Evolutionary conservation across 2,113 vertebrate genomes (phyloP).

Genomic region (Scatophagus argus): DNA sequence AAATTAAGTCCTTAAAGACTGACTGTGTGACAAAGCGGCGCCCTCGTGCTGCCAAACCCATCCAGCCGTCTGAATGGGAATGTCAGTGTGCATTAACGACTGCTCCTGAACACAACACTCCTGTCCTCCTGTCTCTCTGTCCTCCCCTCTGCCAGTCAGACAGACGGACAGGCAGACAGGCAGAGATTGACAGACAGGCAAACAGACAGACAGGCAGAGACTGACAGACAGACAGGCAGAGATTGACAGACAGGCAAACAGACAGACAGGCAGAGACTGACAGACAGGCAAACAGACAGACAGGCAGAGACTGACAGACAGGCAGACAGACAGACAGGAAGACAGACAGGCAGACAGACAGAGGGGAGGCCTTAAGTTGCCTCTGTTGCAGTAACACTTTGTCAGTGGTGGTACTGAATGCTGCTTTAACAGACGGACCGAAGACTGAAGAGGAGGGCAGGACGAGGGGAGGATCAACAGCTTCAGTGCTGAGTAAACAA

Average conservation of each 20-base stretch:
- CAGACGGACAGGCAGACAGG: no score
- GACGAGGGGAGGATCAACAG: background rate
- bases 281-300: no score
- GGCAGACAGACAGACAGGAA: no score
- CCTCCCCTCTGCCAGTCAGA: background rate
- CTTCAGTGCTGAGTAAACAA: background rate
- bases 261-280: no score
- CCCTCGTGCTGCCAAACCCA: conserved; percentile 11
- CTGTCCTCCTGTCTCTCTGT: background rate
- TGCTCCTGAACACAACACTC: no score
- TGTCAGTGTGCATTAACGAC: background rate
- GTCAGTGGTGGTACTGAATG: background rate
- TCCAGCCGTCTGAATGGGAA: conserved; percentile 35
- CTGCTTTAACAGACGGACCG: background rate
- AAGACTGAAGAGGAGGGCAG: background rate
- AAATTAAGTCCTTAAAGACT: conserved; percentile 14
- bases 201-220: no score
- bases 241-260: no score
- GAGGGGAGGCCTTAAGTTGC: background rate
- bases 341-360: no score
- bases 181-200: no score
- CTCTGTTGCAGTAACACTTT: background rate
- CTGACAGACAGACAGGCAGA: no score
- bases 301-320: no score
- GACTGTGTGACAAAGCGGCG: conserved; percentile 8